These are phyloP conservation scores for Whitmania pigra DNA, from an alignment of 1,140 invertebrate genomes.

Conservation along the genomic window DNA sequence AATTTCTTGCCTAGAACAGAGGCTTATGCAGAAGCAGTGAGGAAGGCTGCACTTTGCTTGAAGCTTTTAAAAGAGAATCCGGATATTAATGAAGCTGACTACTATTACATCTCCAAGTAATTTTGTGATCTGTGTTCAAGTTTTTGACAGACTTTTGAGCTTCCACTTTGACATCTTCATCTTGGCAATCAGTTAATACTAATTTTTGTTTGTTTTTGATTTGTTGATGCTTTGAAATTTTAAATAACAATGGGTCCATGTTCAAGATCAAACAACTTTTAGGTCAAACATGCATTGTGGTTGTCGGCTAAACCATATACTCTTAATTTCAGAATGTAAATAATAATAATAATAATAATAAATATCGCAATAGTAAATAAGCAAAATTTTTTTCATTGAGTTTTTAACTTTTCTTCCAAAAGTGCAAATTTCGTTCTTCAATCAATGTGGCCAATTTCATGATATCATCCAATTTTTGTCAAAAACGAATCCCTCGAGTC, in stretches of 20 bases:
- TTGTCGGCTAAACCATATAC: too few species aligned
- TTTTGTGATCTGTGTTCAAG: neutral
- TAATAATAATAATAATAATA: too few species aligned
- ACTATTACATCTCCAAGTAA: neutral
- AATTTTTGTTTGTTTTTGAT: neutral
- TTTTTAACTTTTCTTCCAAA: too few species aligned
- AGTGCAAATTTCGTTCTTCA: too few species aligned
- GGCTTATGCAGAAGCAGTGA: neutral
- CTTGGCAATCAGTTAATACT: neutral
- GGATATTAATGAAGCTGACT: neutral
- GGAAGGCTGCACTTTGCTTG: constrained; percentile 9
- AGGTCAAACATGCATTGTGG: too few species aligned
- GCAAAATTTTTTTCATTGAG: too few species aligned
- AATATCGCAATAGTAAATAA: too few species aligned
- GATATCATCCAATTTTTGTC: too few species aligned
- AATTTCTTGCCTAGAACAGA: constrained; percentile 7
- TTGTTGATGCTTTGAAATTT: neutral
- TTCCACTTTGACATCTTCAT: neutral
- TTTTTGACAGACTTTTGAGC: neutral
- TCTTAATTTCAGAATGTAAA: too few species aligned
- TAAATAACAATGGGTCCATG: neutral
- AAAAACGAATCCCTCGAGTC: too few species aligned
- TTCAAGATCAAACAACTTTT: too few species aligned
- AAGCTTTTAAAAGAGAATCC: neutral
- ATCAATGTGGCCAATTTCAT: too few species aligned